Base-by-base conservation (phyloP, 92 coral and sea anemone species). In the Blastomussa wellsi region DNA sequence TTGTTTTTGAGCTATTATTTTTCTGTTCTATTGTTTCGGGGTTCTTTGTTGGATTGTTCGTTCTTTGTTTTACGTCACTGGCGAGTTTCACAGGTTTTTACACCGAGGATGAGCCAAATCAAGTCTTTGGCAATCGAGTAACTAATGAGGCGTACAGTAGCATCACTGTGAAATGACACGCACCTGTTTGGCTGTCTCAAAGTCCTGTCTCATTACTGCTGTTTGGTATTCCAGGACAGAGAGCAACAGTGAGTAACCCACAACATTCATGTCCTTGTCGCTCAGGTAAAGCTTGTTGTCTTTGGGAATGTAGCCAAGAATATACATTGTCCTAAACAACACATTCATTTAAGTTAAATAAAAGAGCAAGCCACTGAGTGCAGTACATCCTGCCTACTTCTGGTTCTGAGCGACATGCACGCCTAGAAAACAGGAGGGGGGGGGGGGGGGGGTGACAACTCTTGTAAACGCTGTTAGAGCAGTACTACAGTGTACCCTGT, bases 121-220 rank as follows among this genome's bases (percentile, higher is more conserved):
- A n/a, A n/a, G n/a, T n/a, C n/a, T n/a, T n/a, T n/a, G n/a, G n/a
- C n/a, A n/a, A n/a, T n/a, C n/a, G n/a, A n/a, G n/a, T n/a, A n/a
- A n/a, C n/a, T 17, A 51, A 15, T 4, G 57, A 51, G 16, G 28
- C 22, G 39, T 28, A 44, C 10, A 60, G 28, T 5, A 29, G 26
- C 32, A n/a, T 60, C 33, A 60, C 11, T 7, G 67, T 60, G 28
- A 51, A 14, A 11, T 2, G 28, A 62, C 68, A 62, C 68, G 57
- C 74, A 96, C 98, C 98, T 94, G 99, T 80, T 96, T 96, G 17
- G 99, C 99, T 14, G 99, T 96, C 31, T 96, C 99, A 92, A 96
- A 96, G 89, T 96, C 99, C 78, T 94, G 92, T 80, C 99, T 92
- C 99, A 96, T 96, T 17, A 96, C 99, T 57, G 99, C 99, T 26